These are phyloP conservation scores for Cheumatopsyche charites DNA, from an alignment of 1,140 invertebrate genomes.

Conservation along the genomic window DNA sequence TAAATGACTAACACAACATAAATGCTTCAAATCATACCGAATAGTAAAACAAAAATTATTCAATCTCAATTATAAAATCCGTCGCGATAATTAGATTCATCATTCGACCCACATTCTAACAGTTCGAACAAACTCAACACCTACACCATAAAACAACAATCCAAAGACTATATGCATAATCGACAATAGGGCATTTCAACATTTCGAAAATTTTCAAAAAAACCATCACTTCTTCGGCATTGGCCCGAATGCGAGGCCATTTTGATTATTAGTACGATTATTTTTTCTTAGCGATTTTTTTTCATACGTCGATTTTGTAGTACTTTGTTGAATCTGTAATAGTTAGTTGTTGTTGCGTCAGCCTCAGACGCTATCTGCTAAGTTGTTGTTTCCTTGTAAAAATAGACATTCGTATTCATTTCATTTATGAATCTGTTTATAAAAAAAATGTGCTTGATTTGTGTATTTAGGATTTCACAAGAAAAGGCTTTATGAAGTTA, in stretches of 20 bases:
- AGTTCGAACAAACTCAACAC: too few species aligned
- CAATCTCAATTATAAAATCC: too few species aligned
- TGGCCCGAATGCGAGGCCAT: not conserved
- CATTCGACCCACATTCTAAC: too few species aligned
- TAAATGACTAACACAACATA: too few species aligned
- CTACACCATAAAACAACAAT: too few species aligned
- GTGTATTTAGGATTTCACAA: too few species aligned
- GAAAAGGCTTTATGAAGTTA: too few species aligned
- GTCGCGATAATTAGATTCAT: too few species aligned
- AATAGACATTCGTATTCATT: not conserved
- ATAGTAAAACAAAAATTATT: too few species aligned
- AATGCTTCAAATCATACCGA: too few species aligned
- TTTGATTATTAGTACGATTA: not conserved
- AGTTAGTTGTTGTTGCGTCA: not conserved
- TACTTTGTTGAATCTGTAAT: not conserved
- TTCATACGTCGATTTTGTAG: not conserved
- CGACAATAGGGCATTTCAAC: slow-evolving; percentile 8
- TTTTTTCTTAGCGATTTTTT: not conserved
- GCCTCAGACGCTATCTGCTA: not conserved
- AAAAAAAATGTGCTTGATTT: too few species aligned
- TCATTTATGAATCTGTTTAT: not conserved
- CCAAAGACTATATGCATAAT: too few species aligned
- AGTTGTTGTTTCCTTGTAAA: slow-evolving; percentile 10
- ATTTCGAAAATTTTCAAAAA: not conserved
- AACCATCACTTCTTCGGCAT: not conserved